Evolutionary conservation across 2,888 invertebrate species (phyloP), one percentile per base, ranked within the genome.

Genomic region (Nephrotoma appendiculata): DNA sequence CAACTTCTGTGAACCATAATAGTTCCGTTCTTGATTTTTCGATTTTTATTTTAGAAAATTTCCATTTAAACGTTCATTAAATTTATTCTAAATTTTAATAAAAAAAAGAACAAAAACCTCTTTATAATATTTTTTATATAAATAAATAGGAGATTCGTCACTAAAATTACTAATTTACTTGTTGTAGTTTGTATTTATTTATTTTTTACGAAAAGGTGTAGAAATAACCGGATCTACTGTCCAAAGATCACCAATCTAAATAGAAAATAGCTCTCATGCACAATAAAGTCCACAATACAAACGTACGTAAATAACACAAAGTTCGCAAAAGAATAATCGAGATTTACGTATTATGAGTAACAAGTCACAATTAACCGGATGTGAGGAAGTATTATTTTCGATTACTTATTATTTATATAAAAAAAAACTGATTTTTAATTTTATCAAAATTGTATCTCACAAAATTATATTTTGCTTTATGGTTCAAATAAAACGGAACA

Each of bases 201-300:
- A n/a, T n/a, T 71, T 84, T 42, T 84, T 42, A 84, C 84, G 84
- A 84, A 85, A 91, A 89, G 87, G 52, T 31, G 86, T 89, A 90
- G 90, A 90, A 90, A 89, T 90, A 89, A 90, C 90, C 91, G 91
- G 91, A 91, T 91, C 91, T 91, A 91, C 91, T 91, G 90, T 91
- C 90, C 90, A 91, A 90, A 91, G 91, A 90, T 89, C 86, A 86
- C 86, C 86, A 86, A 86, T 86, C 86, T 86, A 84, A 41, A 84
- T 84, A 84, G 84, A 84, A 84, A 57, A 71, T 71, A 71, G 71
- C 71, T 71, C 71, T 71, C 52, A 57, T 15, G 31, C 71, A 71
- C 31, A 71, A 71, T 71, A 71, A 71, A 9, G 9, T 71, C 19
- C 31, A 52, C 31, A 57, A 31, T 31, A 71, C 11, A 57, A 15